Evolutionary conservation across 2,797 vertebrate genomes (phyloP), one percentile per base, ranked within the genome.

Genomic region (Sandelia bainsii): DNA sequence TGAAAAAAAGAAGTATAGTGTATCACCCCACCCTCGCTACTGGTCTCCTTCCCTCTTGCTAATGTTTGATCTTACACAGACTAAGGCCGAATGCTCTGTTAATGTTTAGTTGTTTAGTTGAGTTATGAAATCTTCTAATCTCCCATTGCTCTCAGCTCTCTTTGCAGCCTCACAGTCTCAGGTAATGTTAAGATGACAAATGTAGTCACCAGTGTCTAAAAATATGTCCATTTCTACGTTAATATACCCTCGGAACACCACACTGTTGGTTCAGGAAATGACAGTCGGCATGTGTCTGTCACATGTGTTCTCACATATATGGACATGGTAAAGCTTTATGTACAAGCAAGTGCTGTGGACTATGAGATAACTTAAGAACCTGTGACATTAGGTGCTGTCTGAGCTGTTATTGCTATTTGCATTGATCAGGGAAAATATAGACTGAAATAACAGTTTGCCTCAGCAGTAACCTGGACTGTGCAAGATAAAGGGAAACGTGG

Each of bases 71-170:
- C 60, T 52, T 32, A 49, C 50, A 53, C 58, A 73, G 61, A 40
- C 19, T 16, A 1, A 48, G 44, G 0, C 59, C 27, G 13, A 69
- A 42, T 2, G 19, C 20, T 52, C 25, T 16, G 77, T 76, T 78
- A 74, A 82, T 66, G 52, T 61, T 73, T 63, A 67, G 23, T 46
- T 49, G 8, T 57, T 62, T 59, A n/a, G n/a, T n/a, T 53, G 44
- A 16, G 25, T 72, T 75, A 46, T 70, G 44, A 77, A 81, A 83
- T 72, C 62, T n/a, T 46, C 64, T 74, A 74, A 61, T 81, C 74
- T 76, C 17, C 34, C 54, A 48, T 46, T 20, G 9, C 7, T 58
- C 46, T 64, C 50, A 34, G 52, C 27, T 62, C 61, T 54, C 19
- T 44, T 14, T 11, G 34, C 34, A 60, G 79, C 75, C 75, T 56